Conservation (phyloP, 2,888 invertebrate genomes). For the Germaria angustata region DNA sequence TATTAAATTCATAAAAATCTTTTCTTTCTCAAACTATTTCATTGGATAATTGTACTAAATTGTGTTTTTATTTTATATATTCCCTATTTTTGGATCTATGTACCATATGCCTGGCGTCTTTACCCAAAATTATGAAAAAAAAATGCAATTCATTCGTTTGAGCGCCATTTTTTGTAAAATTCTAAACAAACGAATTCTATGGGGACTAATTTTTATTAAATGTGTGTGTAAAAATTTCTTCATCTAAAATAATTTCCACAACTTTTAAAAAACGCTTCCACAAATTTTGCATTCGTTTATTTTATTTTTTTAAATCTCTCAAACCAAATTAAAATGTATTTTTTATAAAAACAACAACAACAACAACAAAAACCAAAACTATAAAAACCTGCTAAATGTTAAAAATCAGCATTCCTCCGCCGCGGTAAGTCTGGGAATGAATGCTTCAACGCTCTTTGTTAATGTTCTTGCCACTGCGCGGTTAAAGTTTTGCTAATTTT, state of each 20-base stretch:
- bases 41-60: constrained; percentile 67
- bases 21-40: constrained; percentile 35
- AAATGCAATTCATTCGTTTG: constrained; percentile 30
- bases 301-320: constrained; percentile 27
- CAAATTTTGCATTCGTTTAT: not conserved
- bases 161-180: not conserved
- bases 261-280: not conserved
- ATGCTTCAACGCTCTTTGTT: constrained; percentile 71
- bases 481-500: constrained; percentile 22
- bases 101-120: constrained; percentile 35
- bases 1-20: constrained; percentile 12
- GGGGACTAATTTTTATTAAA: not conserved
- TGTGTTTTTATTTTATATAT: constrained; percentile 69
- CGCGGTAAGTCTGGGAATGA: constrained; percentile 85
- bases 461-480: constrained; percentile 60
- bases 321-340: no score
- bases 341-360: constrained; percentile 40
- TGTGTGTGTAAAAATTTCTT: constrained; percentile 10
- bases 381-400: constrained; percentile 72
- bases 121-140: constrained; percentile 47
- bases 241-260: constrained; percentile 12
- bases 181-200: not conserved
- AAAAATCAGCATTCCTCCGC: constrained; percentile 84
- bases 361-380: constrained; percentile 34
- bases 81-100: constrained; percentile 1